Base-by-base conservation (phyloP, 2,113 vertebrate genomes). In the Erythrocebus patas region DNA sequence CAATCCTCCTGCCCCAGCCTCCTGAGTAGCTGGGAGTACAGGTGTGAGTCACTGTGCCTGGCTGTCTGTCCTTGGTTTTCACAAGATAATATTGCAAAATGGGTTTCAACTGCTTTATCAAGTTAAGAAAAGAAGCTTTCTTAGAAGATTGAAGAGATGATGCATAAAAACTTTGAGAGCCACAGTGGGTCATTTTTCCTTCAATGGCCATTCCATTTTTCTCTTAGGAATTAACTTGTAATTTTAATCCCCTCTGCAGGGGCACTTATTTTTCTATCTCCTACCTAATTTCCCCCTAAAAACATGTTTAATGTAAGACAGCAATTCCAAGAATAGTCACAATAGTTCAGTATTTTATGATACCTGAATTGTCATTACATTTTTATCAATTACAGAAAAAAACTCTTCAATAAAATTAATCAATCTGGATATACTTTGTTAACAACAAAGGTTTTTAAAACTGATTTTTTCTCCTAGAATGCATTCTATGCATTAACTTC, bases 301-400 rank as follows among this genome's bases (percentile, higher is more conserved):
- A 93, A 79, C 35, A 66, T 43, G 66, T 86, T 97, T 91, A 78
- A 57, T 73, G 45, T 64, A 87, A 92, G 72, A 95, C 25, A 85
- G 52, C 38, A 93, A 64, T 88, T 96, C 14, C 76, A 94, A 89
- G 68, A 93, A 93, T 68, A 43, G 70, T 86, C 81, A 96, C 16
- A 30, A 89, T 59, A 89, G 90, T 85, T 79, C 32, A 87, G 18
- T 78, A 57, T 96, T 94, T 96, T 90, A 86, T 89, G 45, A 76
- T 57, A 92, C 9, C 79, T 50, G 70, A 95, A 79, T 84, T 81
- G n/a, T 93, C 45, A 92, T 85, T 80, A 76, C 13, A 90, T 59
- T 97, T 97, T 91, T 93, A 96, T 94, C 83, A 93, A 88, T 89
- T 89, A 59, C 0, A 92, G 38, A 20, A 83, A 95, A 76, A 95